A percentile compares a stretch with the other conserved stretches of the same genome.
Evolutionary conservation across 2,797 vertebrate species (phyloP).

Genomic region (Darevskia nairensis): DNA sequence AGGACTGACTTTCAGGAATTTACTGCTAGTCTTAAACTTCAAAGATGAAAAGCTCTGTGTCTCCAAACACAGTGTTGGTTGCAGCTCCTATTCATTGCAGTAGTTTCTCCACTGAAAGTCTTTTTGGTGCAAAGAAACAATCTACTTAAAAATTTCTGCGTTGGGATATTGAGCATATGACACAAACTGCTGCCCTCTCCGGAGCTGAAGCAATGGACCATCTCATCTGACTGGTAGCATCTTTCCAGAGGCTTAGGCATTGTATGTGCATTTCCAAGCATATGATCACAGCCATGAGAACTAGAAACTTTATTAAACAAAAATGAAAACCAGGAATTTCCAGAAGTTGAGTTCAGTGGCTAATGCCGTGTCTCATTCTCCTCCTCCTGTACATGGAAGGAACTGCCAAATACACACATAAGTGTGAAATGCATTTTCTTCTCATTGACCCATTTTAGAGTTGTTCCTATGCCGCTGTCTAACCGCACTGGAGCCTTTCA

Average conservation of each 20-base stretch:
- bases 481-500: too few species aligned
- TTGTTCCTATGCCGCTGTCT: too few species aligned
- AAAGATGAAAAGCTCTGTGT: constrained; percentile 75
- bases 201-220: neutral
- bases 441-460: too few species aligned
- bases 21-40: constrained; percentile 85
- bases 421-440: neutral
- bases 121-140: constrained; percentile 40
- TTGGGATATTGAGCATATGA: constrained; percentile 38
- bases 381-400: too few species aligned
- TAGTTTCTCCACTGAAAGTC: neutral
- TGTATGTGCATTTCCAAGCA: neutral
- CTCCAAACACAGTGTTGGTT: neutral
- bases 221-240: too few species aligned
- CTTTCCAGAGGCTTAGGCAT: neutral
- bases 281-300: neutral
- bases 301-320: neutral
- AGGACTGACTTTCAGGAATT: constrained; percentile 82
- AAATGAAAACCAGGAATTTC: neutral
- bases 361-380: too few species aligned
- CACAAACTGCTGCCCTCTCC: neutral
- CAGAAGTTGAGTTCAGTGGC: neutral
- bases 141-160: constrained; percentile 57
- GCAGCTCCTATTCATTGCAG: neutral
- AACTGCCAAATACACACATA: neutral